phyloP scores from a whole-genome alignment of 2,888 invertebrate species.

The Baccha elongata region DNA sequence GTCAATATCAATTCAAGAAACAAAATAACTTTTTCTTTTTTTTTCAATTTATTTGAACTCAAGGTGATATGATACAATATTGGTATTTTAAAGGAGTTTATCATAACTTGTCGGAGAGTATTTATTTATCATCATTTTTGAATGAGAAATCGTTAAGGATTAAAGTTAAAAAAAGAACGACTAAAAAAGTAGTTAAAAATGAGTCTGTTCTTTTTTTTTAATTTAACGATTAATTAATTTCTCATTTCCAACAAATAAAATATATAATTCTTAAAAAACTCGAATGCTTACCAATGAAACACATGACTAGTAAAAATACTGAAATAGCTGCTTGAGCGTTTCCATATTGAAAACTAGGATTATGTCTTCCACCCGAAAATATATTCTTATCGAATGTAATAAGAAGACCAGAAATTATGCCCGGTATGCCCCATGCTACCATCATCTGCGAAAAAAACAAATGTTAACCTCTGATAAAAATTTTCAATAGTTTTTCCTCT shows the following conservation, averaged over 20 bases:
- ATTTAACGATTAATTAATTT: no score
- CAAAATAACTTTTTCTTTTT: conserved; percentile 35
- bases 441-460: conserved; percentile 81
- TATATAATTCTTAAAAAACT: background rate
- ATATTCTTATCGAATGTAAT: conserved; percentile 84
- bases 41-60: conserved; percentile 10
- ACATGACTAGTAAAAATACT: conserved; percentile 89
- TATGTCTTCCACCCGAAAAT: conserved; percentile 85
- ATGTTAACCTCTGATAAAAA: conserved; percentile 71
- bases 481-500: conserved; percentile 79
- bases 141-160: background rate
- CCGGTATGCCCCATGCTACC: conserved; percentile 87
- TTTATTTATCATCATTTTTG: conserved; percentile 42
- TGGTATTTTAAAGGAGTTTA: conserved; percentile 36
- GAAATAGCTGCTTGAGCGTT: conserved; percentile 90
- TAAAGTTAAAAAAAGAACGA: no score
- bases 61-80: background rate
- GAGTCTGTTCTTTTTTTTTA: no score
- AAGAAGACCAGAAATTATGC: conserved; percentile 86
- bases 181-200: no score
- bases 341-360: conserved; percentile 91
- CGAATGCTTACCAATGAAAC: conserved; percentile 87
- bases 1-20: background rate
- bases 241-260: no score
- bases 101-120: conserved; percentile 70